phyloP scores from a whole-genome alignment of 2,113 vertebrate genomes.

The Pomatostomus ruficeps region DNA sequence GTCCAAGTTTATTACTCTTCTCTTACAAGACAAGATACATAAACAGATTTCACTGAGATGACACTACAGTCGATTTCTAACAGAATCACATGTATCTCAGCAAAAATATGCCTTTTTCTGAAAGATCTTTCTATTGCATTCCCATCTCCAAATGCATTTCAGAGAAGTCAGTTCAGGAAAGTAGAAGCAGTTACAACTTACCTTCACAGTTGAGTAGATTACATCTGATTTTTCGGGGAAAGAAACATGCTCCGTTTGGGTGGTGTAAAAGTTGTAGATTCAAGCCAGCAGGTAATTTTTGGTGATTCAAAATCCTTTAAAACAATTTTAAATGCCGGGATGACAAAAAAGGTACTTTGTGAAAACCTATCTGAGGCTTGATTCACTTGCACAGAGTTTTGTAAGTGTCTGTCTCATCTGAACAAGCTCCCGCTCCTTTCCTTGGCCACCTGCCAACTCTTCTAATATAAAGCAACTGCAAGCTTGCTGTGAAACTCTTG shows the following conservation, averaged over 20 bases:
- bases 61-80: not conserved
- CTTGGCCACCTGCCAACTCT: constrained; percentile 66
- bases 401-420: constrained; percentile 66
- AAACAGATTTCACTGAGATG: not conserved
- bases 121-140: not conserved
- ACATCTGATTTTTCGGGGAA: not conserved
- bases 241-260: not conserved
- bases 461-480: constrained; percentile 83
- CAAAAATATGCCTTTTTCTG: not conserved
- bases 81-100: not conserved
- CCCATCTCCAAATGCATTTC: not conserved
- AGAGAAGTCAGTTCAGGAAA: not conserved
- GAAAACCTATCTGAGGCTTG: constrained; percentile 40
- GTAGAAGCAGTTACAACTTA: constrained; percentile 52
- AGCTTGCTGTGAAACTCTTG: constrained; percentile 69
- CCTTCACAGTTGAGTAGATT: constrained; percentile 49
- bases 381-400: constrained; percentile 45
- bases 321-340: not conserved
- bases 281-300: not conserved
- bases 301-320: not conserved
- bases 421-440: constrained; percentile 71
- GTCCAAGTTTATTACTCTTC: not conserved
- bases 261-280: constrained; percentile 1
- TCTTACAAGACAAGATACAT: not conserved
- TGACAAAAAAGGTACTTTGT: not conserved